These are phyloP conservation scores for Glandiceps talaboti DNA, from an alignment of 53 echinoderm and acorn worm genomes.

Conservation along the genomic window DNA sequence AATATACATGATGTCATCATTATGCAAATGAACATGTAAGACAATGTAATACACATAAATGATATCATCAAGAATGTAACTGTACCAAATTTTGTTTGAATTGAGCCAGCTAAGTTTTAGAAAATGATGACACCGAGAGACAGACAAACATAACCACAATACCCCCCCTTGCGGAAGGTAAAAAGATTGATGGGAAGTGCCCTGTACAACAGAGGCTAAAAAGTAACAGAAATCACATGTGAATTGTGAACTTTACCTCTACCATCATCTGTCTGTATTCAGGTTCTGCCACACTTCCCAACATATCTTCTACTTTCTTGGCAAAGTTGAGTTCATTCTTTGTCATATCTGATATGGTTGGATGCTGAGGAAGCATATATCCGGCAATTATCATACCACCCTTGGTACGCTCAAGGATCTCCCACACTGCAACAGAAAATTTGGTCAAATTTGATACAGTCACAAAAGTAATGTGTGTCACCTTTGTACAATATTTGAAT, in stretches of 20 bases:
- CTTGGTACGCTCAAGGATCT: slow-evolving; percentile 62
- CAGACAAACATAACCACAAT: background rate
- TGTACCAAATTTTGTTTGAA: no score
- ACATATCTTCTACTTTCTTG: slow-evolving; percentile 86
- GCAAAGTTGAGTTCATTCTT: slow-evolving; percentile 97
- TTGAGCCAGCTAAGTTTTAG: no score
- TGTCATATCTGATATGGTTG: slow-evolving; percentile 97
- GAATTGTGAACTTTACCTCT: slow-evolving; percentile 43
- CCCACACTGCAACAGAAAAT: slow-evolving; percentile 84
- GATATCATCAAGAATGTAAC: no score
- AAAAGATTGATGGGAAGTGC: background rate
- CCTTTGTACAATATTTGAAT: no score
- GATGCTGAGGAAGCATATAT: slow-evolving; percentile 92
- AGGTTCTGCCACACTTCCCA: slow-evolving; percentile 71
- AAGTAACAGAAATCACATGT: no score
- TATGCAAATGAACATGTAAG: no score
- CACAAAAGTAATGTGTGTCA: no score
- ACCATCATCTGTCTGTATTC: slow-evolving; percentile 93
- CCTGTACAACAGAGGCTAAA: no score
- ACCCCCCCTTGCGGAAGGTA: background rate
- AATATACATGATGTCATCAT: no score
- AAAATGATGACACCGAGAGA: no score
- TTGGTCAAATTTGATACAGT: no score
- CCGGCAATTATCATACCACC: slow-evolving; percentile 79
- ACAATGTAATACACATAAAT: no score